These are phyloP conservation scores for Callyntrura guangdongensis DNA, from an alignment of 2,888 invertebrate species.

Conservation along the genomic window DNA sequence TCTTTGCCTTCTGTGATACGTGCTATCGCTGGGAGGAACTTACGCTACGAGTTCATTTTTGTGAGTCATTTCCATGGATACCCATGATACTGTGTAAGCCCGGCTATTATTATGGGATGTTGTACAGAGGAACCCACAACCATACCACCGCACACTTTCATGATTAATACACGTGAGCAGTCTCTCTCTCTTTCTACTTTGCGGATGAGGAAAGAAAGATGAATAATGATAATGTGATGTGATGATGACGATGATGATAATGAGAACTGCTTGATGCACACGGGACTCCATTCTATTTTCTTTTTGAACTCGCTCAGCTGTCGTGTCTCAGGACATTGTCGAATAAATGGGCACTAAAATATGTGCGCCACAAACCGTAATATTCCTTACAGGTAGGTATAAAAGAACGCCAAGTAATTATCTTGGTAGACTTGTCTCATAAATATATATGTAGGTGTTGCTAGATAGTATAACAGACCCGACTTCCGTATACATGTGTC, in stretches of 20 bases:
- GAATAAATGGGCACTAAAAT: slow-evolving; percentile 37
- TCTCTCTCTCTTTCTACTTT: not conserved
- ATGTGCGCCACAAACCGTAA: not conserved
- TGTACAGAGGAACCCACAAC: too few relatives aligned
- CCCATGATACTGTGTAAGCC: too few relatives aligned
- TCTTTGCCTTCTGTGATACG: too few relatives aligned
- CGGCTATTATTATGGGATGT: too few relatives aligned
- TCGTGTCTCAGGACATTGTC: not conserved
- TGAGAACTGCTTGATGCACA: slow-evolving; percentile 25
- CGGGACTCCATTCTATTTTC: slow-evolving; percentile 25
- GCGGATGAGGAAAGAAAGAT: not conserved
- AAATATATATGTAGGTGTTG: not conserved
- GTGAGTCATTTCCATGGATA: too few relatives aligned
- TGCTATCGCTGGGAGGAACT: too few relatives aligned
- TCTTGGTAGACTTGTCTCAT: not conserved
- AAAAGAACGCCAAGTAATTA: slow-evolving; percentile 11
- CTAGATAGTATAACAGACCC: too few relatives aligned
- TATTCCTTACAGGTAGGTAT: not conserved
- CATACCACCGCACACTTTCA: not conserved
- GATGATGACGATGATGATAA: slow-evolving; percentile 9
- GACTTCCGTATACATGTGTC: too few relatives aligned
- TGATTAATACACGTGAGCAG: not conserved
- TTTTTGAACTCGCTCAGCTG: slow-evolving; percentile 35
- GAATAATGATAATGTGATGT: slow-evolving; percentile 42
- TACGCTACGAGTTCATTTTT: too few relatives aligned